Evolutionary conservation across 2,113 vertebrate genomes (phyloP).

Genomic region (Leucoraja erinaceus): DNA sequence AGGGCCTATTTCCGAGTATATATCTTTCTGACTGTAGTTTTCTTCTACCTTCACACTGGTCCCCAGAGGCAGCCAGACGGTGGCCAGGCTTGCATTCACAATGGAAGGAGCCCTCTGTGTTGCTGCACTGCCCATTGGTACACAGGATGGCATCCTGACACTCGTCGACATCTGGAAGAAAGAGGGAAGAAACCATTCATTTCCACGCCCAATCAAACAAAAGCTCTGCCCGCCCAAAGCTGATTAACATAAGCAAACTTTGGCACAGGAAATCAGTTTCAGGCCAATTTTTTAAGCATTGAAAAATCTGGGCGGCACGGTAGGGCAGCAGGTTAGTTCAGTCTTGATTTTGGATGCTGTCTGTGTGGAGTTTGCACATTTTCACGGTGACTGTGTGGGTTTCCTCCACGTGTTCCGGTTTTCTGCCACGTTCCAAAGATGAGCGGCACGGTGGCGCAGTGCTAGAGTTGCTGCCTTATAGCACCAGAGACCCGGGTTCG

Average conservation of each 20-base stretch:
- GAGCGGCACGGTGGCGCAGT: no score
- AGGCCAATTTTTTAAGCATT: not conserved
- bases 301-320: no score
- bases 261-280: not conserved
- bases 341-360: no score
- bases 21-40: not conserved
- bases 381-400: no score
- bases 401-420: no score
- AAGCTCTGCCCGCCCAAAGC: not conserved
- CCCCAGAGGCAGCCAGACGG: slow-evolving; percentile 58
- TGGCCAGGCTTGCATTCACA: slow-evolving; percentile 80
- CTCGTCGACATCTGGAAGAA: slow-evolving; percentile 74
- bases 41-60: slow-evolving; percentile 81
- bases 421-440: no score
- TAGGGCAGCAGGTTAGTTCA: no score
- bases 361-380: no score
- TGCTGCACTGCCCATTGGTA: slow-evolving; percentile 74
- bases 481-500: no score
- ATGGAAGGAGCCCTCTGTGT: slow-evolving; percentile 81
- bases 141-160: slow-evolving; percentile 75
- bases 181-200: not conserved
- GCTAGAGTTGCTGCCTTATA: no score
- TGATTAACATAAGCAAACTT: not conserved
- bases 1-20: no score
- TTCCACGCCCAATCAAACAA: not conserved